A percentile compares a stretch with the other conserved stretches of the same genome.
Evolutionary conservation across 2,888 invertebrate species (phyloP).

Genomic region (Nemotelus pantherinus): DNA sequence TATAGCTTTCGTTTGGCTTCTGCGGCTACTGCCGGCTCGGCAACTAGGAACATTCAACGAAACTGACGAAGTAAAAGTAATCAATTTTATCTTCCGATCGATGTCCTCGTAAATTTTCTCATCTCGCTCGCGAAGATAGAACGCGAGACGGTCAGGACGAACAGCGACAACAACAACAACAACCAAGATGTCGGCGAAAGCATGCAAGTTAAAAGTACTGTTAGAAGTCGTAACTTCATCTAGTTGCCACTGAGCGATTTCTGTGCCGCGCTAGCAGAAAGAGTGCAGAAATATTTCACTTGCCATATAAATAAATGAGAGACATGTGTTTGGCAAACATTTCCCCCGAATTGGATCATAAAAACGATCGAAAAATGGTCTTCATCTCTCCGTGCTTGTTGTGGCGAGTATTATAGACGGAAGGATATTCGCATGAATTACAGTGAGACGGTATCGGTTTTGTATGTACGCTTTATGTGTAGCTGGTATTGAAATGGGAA

Average conservation of each 20-base stretch:
- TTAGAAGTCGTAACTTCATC: not conserved
- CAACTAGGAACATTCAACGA: not conserved
- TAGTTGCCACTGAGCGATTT: too few relatives aligned
- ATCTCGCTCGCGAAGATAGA: conserved; percentile 16
- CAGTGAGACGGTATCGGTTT: not conserved
- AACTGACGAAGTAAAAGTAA: conserved; percentile 12
- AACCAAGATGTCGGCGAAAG: too few relatives aligned
- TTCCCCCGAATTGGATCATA: conserved; percentile 30
- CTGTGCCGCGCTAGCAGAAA: too few relatives aligned
- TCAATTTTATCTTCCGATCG: conserved; percentile 19
- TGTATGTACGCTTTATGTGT: not conserved
- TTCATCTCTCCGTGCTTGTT: conserved; percentile 11
- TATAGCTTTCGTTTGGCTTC: not conserved
- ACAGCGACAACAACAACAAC: not conserved
- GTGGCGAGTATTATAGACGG: not conserved
- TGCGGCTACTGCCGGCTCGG: not conserved
- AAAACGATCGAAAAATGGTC: conserved; percentile 40
- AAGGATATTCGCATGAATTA: not conserved
- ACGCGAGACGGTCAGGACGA: not conserved
- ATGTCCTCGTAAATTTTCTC: conserved; percentile 21
- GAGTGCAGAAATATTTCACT: too few relatives aligned
- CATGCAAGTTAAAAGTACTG: too few relatives aligned
- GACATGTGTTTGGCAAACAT: conserved; percentile 42
- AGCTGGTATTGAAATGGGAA: conserved; percentile 11
- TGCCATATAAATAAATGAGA: conserved; percentile 28